Evolutionary conservation across 2,113 vertebrate genomes (phyloP).

Genomic region (Cairina moschata): DNA sequence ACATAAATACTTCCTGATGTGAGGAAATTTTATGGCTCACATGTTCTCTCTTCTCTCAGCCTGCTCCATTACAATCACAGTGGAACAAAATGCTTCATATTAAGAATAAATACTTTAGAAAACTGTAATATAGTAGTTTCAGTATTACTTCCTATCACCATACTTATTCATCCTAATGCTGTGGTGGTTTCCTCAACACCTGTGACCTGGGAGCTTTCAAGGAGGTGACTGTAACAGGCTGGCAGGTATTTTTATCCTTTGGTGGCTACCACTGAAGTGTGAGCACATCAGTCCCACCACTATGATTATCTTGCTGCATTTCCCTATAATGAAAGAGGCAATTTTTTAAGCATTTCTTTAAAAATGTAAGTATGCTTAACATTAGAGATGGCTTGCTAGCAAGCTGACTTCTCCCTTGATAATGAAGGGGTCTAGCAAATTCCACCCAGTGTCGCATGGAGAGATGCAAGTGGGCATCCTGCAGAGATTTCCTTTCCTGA

Average conservation of each 20-base stretch:
- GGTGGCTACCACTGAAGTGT: not conserved
- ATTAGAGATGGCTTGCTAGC: not conserved
- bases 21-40: not conserved
- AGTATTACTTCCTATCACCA: not conserved
- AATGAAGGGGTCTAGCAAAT: not conserved
- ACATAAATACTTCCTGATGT: not conserved
- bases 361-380: not conserved
- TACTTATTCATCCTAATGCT: not conserved
- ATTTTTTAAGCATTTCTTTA: not conserved
- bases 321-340: not conserved
- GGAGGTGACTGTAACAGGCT: fast-evolving
- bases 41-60: not conserved
- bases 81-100: not conserved
- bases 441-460: fast-evolving
- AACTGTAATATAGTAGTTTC: not conserved
- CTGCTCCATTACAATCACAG: not conserved
- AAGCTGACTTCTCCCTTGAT: not conserved
- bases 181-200: not conserved
- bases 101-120: not conserved
- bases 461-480: not conserved
- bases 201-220: not conserved
- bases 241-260: not conserved
- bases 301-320: not conserved
- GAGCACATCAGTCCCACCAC: not conserved
- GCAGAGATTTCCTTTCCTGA: not conserved